These are phyloP conservation scores for Magallana angulata DNA, from an alignment of 1,140 invertebrate species.

Conservation along the genomic window DNA sequence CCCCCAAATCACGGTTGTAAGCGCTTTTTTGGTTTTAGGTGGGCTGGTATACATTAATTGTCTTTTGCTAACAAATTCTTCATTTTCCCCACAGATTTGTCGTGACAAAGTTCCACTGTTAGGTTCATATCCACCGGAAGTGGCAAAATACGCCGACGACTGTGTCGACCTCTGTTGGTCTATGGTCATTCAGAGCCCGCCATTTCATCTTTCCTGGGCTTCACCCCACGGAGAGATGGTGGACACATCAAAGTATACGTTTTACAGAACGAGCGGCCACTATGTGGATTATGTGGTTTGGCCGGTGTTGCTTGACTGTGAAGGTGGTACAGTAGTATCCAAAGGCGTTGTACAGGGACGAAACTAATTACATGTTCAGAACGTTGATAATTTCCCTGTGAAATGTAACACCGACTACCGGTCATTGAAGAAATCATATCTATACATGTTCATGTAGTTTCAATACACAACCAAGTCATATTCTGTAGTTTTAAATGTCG, in stretches of 20 bases:
- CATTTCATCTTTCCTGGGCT: not conserved
- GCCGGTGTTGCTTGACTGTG: not conserved
- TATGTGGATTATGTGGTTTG: conserved; percentile 40
- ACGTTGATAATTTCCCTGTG: too few relatives aligned
- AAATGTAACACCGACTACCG: too few relatives aligned
- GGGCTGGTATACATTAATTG: too few relatives aligned
- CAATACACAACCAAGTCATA: too few relatives aligned
- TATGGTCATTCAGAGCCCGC: conserved; percentile 26
- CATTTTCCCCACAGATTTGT: not conserved
- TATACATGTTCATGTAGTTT: too few relatives aligned
- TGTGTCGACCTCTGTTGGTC: conserved; percentile 20
- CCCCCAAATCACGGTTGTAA: too few relatives aligned
- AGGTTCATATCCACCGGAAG: conserved; percentile 7
- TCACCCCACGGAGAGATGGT: not conserved
- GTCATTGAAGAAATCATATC: too few relatives aligned
- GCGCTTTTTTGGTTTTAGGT: too few relatives aligned
- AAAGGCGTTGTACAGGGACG: conserved; percentile 42
- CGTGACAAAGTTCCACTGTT: not conserved
- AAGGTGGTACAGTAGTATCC: not conserved
- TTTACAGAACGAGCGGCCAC: conserved; percentile 7
- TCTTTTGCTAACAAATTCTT: not conserved
- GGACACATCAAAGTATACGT: not conserved
- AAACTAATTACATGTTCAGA: not conserved
- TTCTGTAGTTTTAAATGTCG: too few relatives aligned
- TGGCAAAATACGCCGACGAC: not conserved